A percentile compares a stretch with the other conserved stretches of the same genome.
Conservation (phyloP, 2,113 vertebrate genomes). For the Crocuta crocuta region DNA sequence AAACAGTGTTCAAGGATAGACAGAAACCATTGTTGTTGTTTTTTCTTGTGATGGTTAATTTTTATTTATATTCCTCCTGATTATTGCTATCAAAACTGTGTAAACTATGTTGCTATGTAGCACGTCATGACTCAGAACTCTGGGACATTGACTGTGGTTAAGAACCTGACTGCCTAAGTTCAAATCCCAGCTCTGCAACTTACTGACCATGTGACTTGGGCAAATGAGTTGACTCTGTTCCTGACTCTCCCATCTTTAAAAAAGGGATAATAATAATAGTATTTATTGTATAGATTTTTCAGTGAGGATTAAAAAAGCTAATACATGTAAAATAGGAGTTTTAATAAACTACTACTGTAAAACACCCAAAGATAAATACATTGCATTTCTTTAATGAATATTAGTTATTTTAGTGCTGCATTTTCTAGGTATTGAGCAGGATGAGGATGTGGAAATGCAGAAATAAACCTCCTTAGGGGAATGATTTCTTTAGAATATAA, state of each 20-base stretch:
- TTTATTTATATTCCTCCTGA: background rate
- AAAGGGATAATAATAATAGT: background rate
- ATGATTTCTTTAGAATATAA: slow-evolving; percentile 2
- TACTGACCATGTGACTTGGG: background rate
- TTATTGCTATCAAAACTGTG: background rate
- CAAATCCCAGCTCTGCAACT: background rate
- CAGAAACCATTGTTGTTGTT: background rate
- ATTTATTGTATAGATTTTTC: background rate
- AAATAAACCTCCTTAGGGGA: background rate
- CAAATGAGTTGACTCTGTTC: background rate
- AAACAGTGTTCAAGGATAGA: background rate
- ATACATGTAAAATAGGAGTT: background rate
- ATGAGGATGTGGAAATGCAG: background rate
- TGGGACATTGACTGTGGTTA: background rate
- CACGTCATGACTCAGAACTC: background rate
- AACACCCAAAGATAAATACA: background rate
- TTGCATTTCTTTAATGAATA: background rate
- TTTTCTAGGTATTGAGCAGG: background rate
- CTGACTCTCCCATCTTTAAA: background rate
- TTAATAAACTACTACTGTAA: background rate
- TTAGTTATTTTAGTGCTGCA: background rate
- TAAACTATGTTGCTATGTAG: background rate
- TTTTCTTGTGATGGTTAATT: background rate
- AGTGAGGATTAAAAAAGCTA: background rate
- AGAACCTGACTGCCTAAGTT: background rate